phyloP scores from a whole-genome alignment of 2,113 vertebrate genomes.

The Tapirus terrestris region DNA sequence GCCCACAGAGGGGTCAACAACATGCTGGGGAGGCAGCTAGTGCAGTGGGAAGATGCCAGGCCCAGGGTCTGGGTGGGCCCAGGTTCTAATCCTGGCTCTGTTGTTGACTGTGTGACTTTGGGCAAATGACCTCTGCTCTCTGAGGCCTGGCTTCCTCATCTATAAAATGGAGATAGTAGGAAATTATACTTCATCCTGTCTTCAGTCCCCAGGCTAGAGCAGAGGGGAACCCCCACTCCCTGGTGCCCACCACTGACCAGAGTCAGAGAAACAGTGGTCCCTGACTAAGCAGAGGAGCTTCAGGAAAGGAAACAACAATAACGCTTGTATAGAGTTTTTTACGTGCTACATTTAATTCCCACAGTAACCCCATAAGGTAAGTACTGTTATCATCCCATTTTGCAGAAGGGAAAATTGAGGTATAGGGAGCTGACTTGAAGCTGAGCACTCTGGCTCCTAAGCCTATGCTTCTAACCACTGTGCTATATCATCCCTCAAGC shows the following conservation, averaged over 20 bases:
- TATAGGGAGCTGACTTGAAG: background rate
- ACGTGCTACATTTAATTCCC: background rate
- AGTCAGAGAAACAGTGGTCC: background rate
- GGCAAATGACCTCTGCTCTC: background rate
- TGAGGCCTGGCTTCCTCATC: background rate
- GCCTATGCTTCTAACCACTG: background rate
- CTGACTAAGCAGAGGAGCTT: background rate
- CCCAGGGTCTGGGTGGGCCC: background rate
- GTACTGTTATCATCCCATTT: background rate
- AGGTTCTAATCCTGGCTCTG: background rate
- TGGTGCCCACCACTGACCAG: background rate
- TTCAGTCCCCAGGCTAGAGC: background rate
- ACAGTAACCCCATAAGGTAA: background rate
- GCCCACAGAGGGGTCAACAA: background rate
- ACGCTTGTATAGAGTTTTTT: background rate
- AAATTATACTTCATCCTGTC: background rate
- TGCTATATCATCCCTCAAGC: no score
- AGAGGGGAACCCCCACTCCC: background rate
- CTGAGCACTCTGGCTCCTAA: background rate
- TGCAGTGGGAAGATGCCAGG: background rate
- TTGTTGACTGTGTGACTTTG: background rate
- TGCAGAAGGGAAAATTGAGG: background rate
- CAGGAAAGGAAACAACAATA: background rate
- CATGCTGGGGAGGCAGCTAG: background rate
- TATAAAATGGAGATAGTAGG: background rate